Percentiles rank a stretch among this genome's conserved stretches.
Evolutionary conservation across 2,888 invertebrate species (phyloP).

Genomic region (Tetragnatha montana): DNA sequence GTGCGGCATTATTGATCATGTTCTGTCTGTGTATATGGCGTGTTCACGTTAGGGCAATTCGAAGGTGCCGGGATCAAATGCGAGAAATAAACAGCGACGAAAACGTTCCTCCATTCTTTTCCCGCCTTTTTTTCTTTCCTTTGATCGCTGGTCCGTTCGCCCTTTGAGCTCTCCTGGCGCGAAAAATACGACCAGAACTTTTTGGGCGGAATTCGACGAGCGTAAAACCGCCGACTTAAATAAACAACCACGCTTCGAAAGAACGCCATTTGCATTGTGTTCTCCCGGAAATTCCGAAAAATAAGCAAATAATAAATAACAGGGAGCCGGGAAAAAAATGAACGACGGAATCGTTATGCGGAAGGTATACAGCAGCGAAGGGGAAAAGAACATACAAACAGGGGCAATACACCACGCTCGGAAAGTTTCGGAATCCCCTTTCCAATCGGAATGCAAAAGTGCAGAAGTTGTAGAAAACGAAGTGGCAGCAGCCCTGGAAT

Average conservation of each 20-base stretch:
- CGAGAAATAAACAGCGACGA: slow-evolving; percentile 27
- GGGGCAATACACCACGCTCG: background rate
- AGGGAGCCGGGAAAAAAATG: background rate
- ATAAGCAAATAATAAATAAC: background rate
- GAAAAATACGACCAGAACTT: background rate
- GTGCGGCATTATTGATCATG: slow-evolving; percentile 43
- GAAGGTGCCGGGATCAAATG: slow-evolving; percentile 41
- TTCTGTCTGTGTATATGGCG: slow-evolving; percentile 19
- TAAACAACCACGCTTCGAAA: slow-evolving; percentile 13
- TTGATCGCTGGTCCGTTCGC: slow-evolving; percentile 4
- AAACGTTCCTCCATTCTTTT: background rate
- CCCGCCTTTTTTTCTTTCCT: background rate
- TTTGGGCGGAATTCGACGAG: slow-evolving; percentile 17
- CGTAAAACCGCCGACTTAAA: slow-evolving; percentile 21
- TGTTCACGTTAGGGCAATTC: background rate
- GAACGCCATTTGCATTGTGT: slow-evolving; percentile 10
- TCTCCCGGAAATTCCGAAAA: background rate
- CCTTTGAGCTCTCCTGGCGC: background rate
- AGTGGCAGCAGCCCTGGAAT: background rate
- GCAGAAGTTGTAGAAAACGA: slow-evolving; percentile 1
- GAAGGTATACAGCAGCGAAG: background rate
- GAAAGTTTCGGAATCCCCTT: background rate
- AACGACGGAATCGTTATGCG: slow-evolving; percentile 18
- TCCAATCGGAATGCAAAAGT: slow-evolving; percentile 8
- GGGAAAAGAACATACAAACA: slow-evolving; percentile 4